A percentile compares a stretch with the other conserved stretches of the same genome.
These are phyloP conservation scores for Notospermus geniculatus DNA, from an alignment of 1,140 invertebrate genomes.

Conservation along the genomic window DNA sequence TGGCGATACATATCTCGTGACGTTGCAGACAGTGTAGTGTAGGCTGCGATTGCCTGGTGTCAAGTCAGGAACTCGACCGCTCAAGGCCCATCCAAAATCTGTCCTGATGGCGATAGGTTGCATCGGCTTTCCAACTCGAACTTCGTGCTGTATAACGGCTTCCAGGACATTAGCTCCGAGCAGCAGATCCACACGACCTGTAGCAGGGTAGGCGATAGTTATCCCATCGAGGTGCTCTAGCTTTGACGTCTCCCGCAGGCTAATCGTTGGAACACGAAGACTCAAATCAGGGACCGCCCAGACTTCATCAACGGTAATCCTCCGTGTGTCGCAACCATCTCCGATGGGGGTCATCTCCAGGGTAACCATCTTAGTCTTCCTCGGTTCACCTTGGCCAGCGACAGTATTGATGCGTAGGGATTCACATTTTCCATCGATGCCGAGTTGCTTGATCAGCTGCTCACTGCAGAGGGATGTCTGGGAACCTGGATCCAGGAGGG, in stretches of 20 bases:
- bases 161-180: neutral
- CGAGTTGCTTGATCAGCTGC: neutral
- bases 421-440: neutral
- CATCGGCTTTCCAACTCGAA: neutral
- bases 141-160: neutral
- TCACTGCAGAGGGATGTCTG: neutral
- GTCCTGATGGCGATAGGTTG: conserved; percentile 1
- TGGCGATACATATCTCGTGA: too few species aligned
- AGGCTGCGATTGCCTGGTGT: neutral
- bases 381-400: neutral
- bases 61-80: neutral
- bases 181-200: neutral
- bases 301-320: neutral
- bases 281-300: neutral
- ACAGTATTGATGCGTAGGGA: neutral
- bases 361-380: neutral
- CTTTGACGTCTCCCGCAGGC: neutral
- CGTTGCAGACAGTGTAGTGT: neutral
- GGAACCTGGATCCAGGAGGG: neutral
- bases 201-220: neutral
- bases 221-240: neutral
- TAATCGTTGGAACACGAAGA: neutral
- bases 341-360: neutral
- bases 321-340: neutral
- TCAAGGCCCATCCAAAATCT: neutral